Conservation (phyloP, 2,888 invertebrate genomes). For the Aricia artaxerxes region DNA sequence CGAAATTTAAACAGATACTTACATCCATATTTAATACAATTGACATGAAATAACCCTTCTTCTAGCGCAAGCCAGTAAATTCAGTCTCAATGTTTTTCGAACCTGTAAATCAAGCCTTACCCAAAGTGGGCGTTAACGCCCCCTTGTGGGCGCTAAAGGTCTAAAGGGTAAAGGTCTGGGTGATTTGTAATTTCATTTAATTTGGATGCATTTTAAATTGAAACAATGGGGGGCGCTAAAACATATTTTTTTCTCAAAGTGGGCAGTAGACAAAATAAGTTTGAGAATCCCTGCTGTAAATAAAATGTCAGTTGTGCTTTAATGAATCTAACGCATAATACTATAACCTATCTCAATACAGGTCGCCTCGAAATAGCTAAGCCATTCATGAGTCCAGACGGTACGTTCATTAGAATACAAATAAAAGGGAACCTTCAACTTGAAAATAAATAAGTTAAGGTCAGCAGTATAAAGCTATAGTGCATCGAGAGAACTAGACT, state of each 20-base stretch:
- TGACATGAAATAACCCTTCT: background rate
- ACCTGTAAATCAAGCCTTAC: constrained; percentile 40
- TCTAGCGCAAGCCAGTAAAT: too few relatives aligned
- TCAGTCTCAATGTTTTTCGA: constrained; percentile 22
- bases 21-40: background rate
- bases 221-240: too few relatives aligned
- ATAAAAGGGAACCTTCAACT: constrained; percentile 75
- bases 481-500: constrained; percentile 71
- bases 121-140: too few relatives aligned
- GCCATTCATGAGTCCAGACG: constrained; percentile 66
- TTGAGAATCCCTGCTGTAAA: constrained; percentile 37
- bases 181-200: too few relatives aligned
- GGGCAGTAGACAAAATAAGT: too few relatives aligned
- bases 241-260: too few relatives aligned
- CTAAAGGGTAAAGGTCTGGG: too few relatives aligned
- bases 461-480: constrained; percentile 64
- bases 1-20: too few relatives aligned
- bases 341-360: constrained; percentile 75
- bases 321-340: constrained; percentile 58
- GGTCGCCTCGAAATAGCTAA: constrained; percentile 65
- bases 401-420: constrained; percentile 53
- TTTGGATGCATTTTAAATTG: too few relatives aligned
- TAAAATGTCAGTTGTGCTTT: constrained; percentile 62
- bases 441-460: constrained; percentile 73
- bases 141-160: too few relatives aligned